Percentiles rank a stretch among this genome's conserved stretches.
These are phyloP conservation scores for Arbacia lixula DNA, from an alignment of 53 echinoderm and acorn worm genomes.

Conservation along the genomic window DNA sequence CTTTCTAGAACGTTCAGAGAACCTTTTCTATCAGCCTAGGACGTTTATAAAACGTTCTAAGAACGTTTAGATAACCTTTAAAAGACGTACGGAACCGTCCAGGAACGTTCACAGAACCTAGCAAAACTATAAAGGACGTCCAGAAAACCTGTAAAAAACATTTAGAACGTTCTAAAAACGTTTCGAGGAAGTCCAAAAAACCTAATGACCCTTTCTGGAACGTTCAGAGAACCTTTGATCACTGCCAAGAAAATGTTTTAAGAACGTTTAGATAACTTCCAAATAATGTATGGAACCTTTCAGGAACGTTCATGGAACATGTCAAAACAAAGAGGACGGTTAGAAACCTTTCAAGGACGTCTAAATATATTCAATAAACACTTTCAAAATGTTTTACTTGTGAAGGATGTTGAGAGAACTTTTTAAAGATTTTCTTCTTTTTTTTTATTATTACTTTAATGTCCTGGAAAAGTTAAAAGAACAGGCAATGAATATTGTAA, in stretches of 20 bases:
- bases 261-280: not conserved
- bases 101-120: too few species aligned
- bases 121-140: too few species aligned
- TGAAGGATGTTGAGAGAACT: conserved; percentile 18
- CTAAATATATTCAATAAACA: conserved; percentile 14
- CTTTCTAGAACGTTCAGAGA: too few species aligned
- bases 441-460: too few species aligned
- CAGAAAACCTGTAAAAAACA: not conserved
- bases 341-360: conserved; percentile 8
- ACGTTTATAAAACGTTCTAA: too few species aligned
- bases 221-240: not conserved
- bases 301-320: not conserved
- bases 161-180: not conserved
- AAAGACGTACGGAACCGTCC: too few species aligned
- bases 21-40: too few species aligned
- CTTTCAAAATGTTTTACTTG: conserved; percentile 8
- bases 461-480: conserved; percentile 6
- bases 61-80: too few species aligned
- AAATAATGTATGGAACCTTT: not conserved
- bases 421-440: conserved; percentile 6
- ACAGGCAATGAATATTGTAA: conserved; percentile 15
- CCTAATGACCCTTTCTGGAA: not conserved
- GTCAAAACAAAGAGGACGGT: conserved; percentile 9
- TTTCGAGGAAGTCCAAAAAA: not conserved
- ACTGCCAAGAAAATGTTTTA: not conserved